Percentiles rank a stretch among this genome's conserved stretches.
These are phyloP conservation scores for Toxonevra muliebris DNA, from an alignment of 2,888 invertebrate species.

Conservation along the genomic window DNA sequence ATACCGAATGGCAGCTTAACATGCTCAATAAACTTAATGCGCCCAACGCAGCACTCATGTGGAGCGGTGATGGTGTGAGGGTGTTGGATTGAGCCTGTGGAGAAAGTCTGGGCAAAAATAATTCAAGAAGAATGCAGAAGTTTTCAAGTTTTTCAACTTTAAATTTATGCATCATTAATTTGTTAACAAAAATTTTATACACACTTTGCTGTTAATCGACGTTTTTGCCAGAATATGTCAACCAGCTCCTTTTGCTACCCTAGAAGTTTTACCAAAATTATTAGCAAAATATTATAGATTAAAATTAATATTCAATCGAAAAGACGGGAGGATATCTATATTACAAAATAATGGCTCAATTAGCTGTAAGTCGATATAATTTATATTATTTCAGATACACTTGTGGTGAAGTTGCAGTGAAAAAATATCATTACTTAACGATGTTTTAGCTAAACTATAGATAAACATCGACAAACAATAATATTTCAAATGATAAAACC, in stretches of 20 bases:
- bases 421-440: too few species aligned
- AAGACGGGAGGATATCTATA: neutral
- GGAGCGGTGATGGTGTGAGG: neutral
- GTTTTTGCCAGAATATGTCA: conserved; percentile 1
- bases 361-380: too few species aligned
- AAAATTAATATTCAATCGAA: conserved; percentile 4
- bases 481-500: too few species aligned
- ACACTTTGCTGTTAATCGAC: conserved; percentile 11
- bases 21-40: neutral
- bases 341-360: too few species aligned
- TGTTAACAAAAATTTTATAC: neutral
- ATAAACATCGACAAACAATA: too few species aligned
- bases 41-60: neutral
- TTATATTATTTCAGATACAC: too few species aligned
- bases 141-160: neutral
- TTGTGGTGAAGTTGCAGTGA: too few species aligned
- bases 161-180: conserved; percentile 9
- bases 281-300: neutral
- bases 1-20: conserved; percentile 5
- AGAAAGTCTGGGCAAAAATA: neutral
- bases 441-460: too few species aligned
- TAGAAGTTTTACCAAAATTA: neutral
- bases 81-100: neutral
- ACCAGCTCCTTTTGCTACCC: neutral
- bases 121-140: conserved; percentile 7